These are phyloP conservation scores for Pollicipes pollicipes DNA, from an alignment of 1,140 invertebrate species.

Conservation along the genomic window DNA sequence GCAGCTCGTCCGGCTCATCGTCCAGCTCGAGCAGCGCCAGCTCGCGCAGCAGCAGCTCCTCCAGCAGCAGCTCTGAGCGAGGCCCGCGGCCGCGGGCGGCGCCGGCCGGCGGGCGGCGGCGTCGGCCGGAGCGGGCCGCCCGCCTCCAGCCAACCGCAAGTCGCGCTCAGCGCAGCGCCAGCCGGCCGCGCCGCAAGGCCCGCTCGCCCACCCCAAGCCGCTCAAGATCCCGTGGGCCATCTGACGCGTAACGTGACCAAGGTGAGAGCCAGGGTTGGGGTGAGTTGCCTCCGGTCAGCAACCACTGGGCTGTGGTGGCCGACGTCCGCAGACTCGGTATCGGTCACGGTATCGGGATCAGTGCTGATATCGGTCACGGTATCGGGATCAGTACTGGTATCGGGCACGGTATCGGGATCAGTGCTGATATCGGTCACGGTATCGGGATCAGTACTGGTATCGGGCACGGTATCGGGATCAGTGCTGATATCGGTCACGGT, in stretches of 20 bases:
- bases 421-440: no score
- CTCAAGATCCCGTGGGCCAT: conserved; percentile 77
- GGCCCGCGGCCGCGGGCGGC: background rate
- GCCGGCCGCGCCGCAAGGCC: conserved; percentile 38
- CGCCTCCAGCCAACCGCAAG: background rate
- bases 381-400: no score
- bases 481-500: no score
- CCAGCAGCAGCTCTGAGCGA: background rate
- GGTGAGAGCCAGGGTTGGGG: background rate
- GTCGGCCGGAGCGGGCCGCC: background rate
- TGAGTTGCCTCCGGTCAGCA: conserved; percentile 1
- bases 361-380: no score
- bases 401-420: no score
- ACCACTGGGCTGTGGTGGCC: background rate
- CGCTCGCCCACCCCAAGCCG: conserved; percentile 63
- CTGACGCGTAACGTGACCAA: conserved; percentile 80
- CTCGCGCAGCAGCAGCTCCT: background rate
- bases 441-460: no score
- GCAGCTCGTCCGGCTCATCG: background rate
- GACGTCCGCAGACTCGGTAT: conserved; percentile 26
- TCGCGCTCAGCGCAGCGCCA: background rate
- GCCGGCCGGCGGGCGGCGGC: background rate
- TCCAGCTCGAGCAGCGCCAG: background rate
- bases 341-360: no score
- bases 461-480: no score